These are phyloP conservation scores for Drosophila niveifrons DNA, from an alignment of 2,888 invertebrate genomes.

Conservation along the genomic window DNA sequence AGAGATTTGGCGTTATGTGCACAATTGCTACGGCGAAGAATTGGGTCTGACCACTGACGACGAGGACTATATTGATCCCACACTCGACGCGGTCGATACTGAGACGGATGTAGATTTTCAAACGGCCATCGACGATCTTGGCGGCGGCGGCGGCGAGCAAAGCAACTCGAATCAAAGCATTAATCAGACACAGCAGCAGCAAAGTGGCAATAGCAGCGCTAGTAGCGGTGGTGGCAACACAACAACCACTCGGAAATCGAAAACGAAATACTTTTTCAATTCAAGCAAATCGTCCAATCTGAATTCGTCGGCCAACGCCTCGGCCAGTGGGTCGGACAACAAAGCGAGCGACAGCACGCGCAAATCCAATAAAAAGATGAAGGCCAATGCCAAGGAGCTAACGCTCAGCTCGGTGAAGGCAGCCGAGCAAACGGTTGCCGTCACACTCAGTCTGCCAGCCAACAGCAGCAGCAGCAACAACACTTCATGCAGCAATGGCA, in stretches of 20 bases:
- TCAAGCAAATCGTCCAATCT: conserved; percentile 71
- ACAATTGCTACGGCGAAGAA: conserved; percentile 97
- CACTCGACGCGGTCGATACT: conserved; percentile 56
- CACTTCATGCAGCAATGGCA: conserved; percentile 18
- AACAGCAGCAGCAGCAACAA: conserved; percentile 26
- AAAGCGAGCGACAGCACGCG: conserved; percentile 73
- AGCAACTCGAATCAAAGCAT: conserved; percentile 52
- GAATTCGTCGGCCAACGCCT: conserved; percentile 76
- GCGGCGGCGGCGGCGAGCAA: conserved; percentile 60
- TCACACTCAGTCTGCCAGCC: conserved; percentile 39
- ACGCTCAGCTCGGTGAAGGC: conserved; percentile 80
- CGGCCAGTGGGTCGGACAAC: conserved; percentile 80
- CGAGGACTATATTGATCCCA: conserved; percentile 92
- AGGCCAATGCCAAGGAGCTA: conserved; percentile 82
- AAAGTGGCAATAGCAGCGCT: conserved; percentile 76
- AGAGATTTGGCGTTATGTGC: conserved; percentile 96
- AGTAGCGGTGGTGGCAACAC: conserved; percentile 71
- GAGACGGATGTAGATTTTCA: conserved; percentile 76
- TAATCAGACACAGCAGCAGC: conserved; percentile 53
- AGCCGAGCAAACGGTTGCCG: conserved; percentile 69
- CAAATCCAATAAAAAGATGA: conserved; percentile 76
- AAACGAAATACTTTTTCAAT: conserved; percentile 76
- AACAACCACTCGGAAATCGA: conserved; percentile 64
- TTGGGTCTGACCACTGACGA: conserved; percentile 96
- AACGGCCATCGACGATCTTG: conserved; percentile 74